phyloP scores from a whole-genome alignment of 2,113 vertebrate genomes.

The Ginglymostoma cirratum region DNA sequence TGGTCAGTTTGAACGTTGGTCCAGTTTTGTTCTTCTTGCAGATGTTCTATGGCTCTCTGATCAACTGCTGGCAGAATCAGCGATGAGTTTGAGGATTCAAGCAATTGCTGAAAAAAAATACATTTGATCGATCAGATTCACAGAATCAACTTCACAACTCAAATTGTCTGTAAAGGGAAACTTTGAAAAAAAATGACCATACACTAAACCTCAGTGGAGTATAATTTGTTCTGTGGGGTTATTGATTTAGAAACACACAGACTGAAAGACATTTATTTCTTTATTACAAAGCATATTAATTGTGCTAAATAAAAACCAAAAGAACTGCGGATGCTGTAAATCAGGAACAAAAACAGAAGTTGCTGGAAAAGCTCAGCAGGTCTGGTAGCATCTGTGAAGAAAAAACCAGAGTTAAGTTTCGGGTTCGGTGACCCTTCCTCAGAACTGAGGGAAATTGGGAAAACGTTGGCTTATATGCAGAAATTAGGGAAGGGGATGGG shows the following conservation, averaged over 20 bases:
- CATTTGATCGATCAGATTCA: neutral
- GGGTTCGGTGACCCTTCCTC: too few species aligned
- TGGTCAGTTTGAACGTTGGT: slow-evolving; percentile 44
- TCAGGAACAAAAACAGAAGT: too few species aligned
- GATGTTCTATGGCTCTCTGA: slow-evolving; percentile 41
- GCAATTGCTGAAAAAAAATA: slow-evolving; percentile 46
- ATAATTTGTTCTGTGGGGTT: neutral
- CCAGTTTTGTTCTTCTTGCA: slow-evolving; percentile 46
- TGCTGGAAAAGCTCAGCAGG: too few species aligned
- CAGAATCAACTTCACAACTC: neutral
- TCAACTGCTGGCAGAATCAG: slow-evolving; percentile 58
- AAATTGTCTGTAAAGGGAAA: neutral
- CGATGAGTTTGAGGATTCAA: slow-evolving; percentile 52
- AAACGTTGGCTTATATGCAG: too few species aligned
- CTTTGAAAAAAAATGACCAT: neutral
- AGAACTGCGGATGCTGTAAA: too few species aligned
- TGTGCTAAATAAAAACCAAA: neutral
- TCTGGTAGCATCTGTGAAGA: too few species aligned
- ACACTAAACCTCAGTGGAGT: neutral
- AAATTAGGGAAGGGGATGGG: too few species aligned
- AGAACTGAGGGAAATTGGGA: too few species aligned
- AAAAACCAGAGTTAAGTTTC: too few species aligned
- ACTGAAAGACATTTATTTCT: neutral
- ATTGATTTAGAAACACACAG: neutral
- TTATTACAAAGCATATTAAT: neutral